Evolutionary conservation across 2,888 invertebrate genomes (phyloP), one percentile per base, ranked within the genome.

Genomic region (Podotricha telesiphe): DNA sequence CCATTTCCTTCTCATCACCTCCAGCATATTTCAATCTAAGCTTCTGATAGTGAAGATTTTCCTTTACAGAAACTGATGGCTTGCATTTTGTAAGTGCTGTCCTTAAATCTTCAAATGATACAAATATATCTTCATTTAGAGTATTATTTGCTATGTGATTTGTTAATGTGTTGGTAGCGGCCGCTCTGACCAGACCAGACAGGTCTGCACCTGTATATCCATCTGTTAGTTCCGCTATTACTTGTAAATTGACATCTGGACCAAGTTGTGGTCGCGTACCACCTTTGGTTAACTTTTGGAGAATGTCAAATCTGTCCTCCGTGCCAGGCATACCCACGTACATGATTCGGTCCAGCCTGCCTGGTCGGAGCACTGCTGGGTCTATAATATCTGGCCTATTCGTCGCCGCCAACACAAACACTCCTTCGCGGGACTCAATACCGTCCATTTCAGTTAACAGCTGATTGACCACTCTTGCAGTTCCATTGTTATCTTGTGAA

Each of bases 361-460:
- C 99, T 0, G 95, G 95, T 79, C 98, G 93, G 71, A 99, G 87
- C 48, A 99, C 96, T 0, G 99, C 99, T 3, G 98, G 97, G 89
- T 99, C 99, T 67, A 99, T 96, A 22, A 99, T 98, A 81, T 99
- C 99, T 0, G 99, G 98, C 76, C 99, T 94, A 92, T 99, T 99
- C 34, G 98, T 98, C 0, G 99, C 99, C 0, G 98, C 99, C 91
- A 99, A 95, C 20, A 99, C 94, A 85, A 97, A 99, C 5, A 99
- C 99, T 1, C 98, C 97, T 82, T 96, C 96, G 59, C 99, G 95
- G 37, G 95, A 95, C 84, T 98, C 98, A 50, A 99, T 95, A 3
- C 99, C 99, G 83, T 99, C 99, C 99, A 99, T 99, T 94, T 99
- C 99, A 0, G 99, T 99, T 61, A 99, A 91, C 86, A 99, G 93